Base-by-base conservation (phyloP, 2,888 invertebrate species). In the Andricus quercusramuli region DNA sequence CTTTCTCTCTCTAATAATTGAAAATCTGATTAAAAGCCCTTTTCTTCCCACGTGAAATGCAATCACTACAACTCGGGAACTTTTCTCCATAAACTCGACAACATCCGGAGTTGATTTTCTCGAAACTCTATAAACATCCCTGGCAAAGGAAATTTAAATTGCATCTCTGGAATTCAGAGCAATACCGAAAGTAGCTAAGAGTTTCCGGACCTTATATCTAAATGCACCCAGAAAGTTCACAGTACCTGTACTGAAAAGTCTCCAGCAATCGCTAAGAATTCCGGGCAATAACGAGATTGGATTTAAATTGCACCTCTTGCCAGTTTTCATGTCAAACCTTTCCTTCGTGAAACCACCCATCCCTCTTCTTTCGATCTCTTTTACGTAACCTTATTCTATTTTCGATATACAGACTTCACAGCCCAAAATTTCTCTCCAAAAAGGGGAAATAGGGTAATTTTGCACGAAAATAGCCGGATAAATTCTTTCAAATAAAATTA, bases 141-240 rank as follows among this genome's bases (percentile, higher is more conserved):
- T 11, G 47, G 17, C 47, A 32, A 56, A 15, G 32, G 41, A 74
- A 37, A 74, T 74, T 74, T 74, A 56, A 74, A 74, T 74, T 74
- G 32, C 74, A 74, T 59, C 74, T 25, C 56, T 56, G 74, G 56
- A 74, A 59, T 59, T 59, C 56, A 32, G 32, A 74, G 74, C 51
- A 32, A 74, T 74, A 74, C 74, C 37, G 32, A 74, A 74, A 74
- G 74, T 74, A 74, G 47, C 74, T 56, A 32, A 37, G 68, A 70
- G 74, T 74, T 74, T 56, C 37, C 51, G 37, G 51, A 56, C 70
- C 74, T 32, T 74, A 74, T 56, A 74, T 74, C 74, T 51, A 56
- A 56, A 74, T 74, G 51, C 56, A 74, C 56, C 56, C 11, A 56
- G 74, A 32, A 56, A 74, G 22, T 74, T 74, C n/a, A 70, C n/a